Evolutionary conservation across 2,888 invertebrate genomes (phyloP).

Genomic region (Buathra laborator): DNA sequence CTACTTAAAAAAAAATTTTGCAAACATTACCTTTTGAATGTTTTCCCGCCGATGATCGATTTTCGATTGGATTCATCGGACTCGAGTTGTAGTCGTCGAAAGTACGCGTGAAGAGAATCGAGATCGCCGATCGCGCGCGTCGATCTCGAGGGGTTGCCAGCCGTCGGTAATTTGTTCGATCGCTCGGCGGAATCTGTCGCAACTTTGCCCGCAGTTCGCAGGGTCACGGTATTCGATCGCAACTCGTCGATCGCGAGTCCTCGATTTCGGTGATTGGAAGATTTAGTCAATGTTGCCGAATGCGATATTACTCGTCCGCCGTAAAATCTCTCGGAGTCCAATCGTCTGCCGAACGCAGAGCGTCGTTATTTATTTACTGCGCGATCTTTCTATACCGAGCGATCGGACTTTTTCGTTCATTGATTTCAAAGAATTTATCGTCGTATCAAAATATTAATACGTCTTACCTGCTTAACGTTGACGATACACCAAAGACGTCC

Average conservation of each 20-base stretch:
- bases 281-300: background rate
- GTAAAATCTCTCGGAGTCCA: background rate
- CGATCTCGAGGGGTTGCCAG: background rate
- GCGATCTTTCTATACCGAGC: background rate
- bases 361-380: background rate
- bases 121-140: background rate
- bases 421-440: background rate
- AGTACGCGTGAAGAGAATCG: background rate
- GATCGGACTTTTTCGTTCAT: background rate
- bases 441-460: constrained; percentile 23
- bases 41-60: background rate
- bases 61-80: background rate
- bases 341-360: background rate
- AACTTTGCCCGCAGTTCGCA: background rate
- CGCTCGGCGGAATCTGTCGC: background rate
- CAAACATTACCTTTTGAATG: background rate
- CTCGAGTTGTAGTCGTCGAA: background rate
- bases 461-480: constrained; percentile 49
- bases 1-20: background rate
- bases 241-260: background rate
- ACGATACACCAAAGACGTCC: constrained; percentile 30
- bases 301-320: background rate
- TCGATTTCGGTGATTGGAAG: background rate
- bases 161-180: background rate
- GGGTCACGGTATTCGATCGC: constrained; percentile 9